These are phyloP conservation scores for Anguilla megastoma DNA, from an alignment of 2,797 vertebrate species.

Conservation along the genomic window DNA sequence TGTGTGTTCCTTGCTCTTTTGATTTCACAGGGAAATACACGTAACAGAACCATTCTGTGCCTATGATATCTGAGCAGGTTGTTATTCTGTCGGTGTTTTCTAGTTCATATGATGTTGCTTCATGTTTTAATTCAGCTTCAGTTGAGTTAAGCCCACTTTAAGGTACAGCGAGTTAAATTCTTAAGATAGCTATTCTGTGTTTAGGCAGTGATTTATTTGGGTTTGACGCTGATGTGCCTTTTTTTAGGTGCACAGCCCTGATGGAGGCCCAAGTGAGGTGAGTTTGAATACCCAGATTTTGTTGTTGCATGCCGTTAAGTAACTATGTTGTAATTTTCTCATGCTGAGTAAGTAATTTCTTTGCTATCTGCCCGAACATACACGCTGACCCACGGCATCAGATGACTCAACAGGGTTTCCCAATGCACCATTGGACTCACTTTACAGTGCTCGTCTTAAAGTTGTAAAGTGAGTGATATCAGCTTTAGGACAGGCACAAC, in stretches of 20 bases:
- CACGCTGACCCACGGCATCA: not conserved
- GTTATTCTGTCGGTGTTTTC: not conserved
- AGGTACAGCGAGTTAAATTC: not conserved
- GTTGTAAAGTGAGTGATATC: not conserved
- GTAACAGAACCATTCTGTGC: not conserved
- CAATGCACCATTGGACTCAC: not conserved
- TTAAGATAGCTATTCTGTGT: not conserved
- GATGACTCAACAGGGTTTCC: not conserved
- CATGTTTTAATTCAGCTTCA: not conserved
- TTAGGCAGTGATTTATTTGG: not conserved
- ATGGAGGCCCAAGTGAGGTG: constrained; percentile 36
- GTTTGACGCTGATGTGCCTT: constrained; percentile 30
- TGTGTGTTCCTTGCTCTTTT: not conserved
- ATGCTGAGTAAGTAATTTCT: not conserved
- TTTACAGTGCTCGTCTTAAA: not conserved
- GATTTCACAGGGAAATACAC: not conserved
- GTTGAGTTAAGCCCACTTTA: not conserved
- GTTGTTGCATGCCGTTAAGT: constrained; percentile 1
- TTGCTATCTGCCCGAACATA: not conserved
- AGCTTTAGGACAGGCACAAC: not conserved
- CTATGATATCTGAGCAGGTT: not conserved
- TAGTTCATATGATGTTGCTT: not conserved
- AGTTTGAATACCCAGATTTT: constrained; percentile 3
- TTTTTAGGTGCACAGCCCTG: constrained; percentile 36
- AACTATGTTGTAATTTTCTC: not conserved